phyloP scores from a whole-genome alignment of 2,113 vertebrate species.

The Acinonyx jubatus region DNA sequence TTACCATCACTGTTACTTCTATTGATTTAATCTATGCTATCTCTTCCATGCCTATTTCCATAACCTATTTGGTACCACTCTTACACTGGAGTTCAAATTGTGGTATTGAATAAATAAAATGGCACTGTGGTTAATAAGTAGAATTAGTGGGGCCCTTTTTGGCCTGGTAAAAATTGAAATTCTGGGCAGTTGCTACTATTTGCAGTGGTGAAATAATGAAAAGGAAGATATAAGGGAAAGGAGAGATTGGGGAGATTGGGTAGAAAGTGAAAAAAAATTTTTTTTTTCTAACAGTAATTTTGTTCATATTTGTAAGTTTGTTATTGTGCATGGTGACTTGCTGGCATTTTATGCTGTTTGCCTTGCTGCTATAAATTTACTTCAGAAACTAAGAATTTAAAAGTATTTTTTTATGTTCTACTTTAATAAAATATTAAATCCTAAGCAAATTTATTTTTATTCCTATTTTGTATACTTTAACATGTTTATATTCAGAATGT shows the following conservation, averaged over 20 bases:
- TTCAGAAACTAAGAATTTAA: not conserved
- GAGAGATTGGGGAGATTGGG: not conserved
- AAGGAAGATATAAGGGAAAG: slow-evolving; percentile 32
- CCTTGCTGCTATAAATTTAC: not conserved
- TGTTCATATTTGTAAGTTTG: slow-evolving; percentile 23
- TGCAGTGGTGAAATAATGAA: not conserved
- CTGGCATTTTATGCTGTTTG: slow-evolving; percentile 11
- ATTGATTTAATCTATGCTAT: not conserved
- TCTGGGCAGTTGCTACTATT: not conserved
- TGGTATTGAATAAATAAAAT: not conserved
- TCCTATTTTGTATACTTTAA: slow-evolving; percentile 15
- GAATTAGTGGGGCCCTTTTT: slow-evolving; percentile 1
- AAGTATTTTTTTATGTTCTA: not conserved
- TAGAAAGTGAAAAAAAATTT: not conserved
- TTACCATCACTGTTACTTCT: not conserved
- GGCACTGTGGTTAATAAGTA: not conserved
- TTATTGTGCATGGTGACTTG: not conserved
- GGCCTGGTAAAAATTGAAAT: slow-evolving; percentile 23
- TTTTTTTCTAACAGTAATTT: not conserved
- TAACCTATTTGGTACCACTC: not conserved
- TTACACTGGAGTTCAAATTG: not conserved
- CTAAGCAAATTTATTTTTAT: slow-evolving; percentile 3
- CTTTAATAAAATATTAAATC: slow-evolving; percentile 39
- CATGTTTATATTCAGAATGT: not conserved
- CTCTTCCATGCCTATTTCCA: not conserved